Conservation (phyloP, 2,113 vertebrate species). For the Phoxinus phoxinus region DNA sequence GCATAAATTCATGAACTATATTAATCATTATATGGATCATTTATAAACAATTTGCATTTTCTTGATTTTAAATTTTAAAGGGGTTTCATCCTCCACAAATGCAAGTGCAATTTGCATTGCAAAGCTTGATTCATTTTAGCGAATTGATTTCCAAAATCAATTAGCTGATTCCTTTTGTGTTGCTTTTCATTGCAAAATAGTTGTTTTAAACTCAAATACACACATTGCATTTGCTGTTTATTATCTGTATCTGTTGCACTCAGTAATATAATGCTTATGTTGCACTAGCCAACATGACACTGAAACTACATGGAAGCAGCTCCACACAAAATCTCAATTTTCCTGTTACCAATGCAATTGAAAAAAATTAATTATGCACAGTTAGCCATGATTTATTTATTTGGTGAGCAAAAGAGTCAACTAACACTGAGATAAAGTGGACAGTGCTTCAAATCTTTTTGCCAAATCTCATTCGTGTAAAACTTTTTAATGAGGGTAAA, state of each 20-base stretch:
- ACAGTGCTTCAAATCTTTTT: neutral
- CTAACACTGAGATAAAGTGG: neutral
- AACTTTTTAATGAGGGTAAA: neutral
- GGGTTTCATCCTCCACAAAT: neutral
- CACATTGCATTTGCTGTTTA: neutral
- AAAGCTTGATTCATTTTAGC: neutral
- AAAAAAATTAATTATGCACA: neutral
- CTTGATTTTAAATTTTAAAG: neutral
- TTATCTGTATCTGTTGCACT: neutral
- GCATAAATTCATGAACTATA: neutral
- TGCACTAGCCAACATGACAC: neutral
- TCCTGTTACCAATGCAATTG: neutral
- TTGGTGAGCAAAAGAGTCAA: neutral
- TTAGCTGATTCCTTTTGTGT: neutral
- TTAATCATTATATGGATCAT: neutral
- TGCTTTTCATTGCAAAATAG: neutral
- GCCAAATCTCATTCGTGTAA: neutral
- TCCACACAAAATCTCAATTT: neutral
- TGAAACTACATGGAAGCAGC: neutral
- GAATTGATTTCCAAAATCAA: neutral
- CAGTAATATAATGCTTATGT: neutral
- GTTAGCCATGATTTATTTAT: neutral
- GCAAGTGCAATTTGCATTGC: neutral
- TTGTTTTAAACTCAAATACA: neutral
- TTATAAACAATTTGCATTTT: neutral